phyloP scores from a whole-genome alignment of 2,797 vertebrate species.

The Saxicola maurus region DNA sequence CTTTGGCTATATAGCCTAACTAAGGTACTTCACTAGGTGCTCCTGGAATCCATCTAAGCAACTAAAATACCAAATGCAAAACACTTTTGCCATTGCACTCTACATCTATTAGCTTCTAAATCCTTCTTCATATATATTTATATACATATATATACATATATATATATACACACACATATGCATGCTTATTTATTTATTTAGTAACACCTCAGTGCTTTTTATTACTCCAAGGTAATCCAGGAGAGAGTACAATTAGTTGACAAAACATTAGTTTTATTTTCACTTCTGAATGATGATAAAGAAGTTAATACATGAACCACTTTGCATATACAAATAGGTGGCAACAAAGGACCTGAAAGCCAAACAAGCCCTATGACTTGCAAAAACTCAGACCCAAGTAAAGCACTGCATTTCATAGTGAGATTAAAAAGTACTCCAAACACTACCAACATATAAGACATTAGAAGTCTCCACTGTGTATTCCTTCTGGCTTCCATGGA shows the following conservation, averaged over 20 bases:
- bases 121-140: neutral
- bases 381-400: neutral
- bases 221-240: neutral
- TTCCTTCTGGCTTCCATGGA: neutral
- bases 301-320: neutral
- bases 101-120: neutral
- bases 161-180: neutral
- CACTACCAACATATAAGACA: neutral
- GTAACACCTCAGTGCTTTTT: neutral
- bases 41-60: neutral
- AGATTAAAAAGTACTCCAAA: too few species aligned
- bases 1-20: neutral
- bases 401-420: neutral
- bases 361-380: neutral
- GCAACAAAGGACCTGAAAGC: neutral
- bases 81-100: neutral
- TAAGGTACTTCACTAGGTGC: neutral
- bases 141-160: fast-evolving
- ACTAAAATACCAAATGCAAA: neutral
- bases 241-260: neutral
- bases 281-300: neutral
- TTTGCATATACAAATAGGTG: neutral
- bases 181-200: neutral
- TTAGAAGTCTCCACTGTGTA: fast-evolving
- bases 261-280: neutral